Evolutionary conservation across 92 coral and sea anemone genomes (phyloP), one percentile per base, ranked within the genome.

Genomic region (Parazoanthus atlanticus): DNA sequence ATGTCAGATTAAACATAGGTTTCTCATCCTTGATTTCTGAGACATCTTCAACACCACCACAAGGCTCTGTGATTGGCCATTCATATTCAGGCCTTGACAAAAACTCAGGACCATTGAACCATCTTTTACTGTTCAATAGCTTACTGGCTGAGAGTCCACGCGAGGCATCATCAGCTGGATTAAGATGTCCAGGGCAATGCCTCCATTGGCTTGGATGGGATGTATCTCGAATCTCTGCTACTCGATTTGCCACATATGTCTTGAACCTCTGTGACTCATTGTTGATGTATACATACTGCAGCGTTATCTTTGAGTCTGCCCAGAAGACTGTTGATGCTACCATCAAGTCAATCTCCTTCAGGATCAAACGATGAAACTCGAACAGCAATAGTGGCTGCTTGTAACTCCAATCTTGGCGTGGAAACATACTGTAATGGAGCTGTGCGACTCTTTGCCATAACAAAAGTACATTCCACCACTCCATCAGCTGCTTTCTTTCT

Each of bases 381-480:
- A 43, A 88, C n/a, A n/a, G n/a, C 84, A 13, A 92, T 67, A 31
- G 91, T 90, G 21, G 92, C 92, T 4, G 94, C 94, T 65, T 92
- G 94, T 21, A 91, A 54, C 74, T 91, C 93, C 2, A 88, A 71
- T 80, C n/a, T n/a, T n/a, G n/a, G n/a, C n/a, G n/a, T n/a, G n/a
- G n/a, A n/a, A n/a, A n/a, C n/a, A n/a, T n/a, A n/a, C n/a, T n/a
- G n/a, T n/a, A n/a, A n/a, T n/a, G n/a, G n/a, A n/a, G n/a, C n/a
- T n/a, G n/a, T n/a, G n/a, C n/a, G n/a, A n/a, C n/a, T n/a, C n/a
- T n/a, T n/a, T n/a, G n/a, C n/a, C n/a, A n/a, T n/a, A n/a, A n/a
- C n/a, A n/a, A n/a, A n/a, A n/a, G n/a, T n/a, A n/a, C n/a, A n/a
- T n/a, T n/a, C n/a, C n/a, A n/a, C n/a, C n/a, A n/a, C n/a, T 88